These are phyloP conservation scores for Pristis pectinata DNA, from an alignment of 2,797 vertebrate genomes.

Conservation along the genomic window DNA sequence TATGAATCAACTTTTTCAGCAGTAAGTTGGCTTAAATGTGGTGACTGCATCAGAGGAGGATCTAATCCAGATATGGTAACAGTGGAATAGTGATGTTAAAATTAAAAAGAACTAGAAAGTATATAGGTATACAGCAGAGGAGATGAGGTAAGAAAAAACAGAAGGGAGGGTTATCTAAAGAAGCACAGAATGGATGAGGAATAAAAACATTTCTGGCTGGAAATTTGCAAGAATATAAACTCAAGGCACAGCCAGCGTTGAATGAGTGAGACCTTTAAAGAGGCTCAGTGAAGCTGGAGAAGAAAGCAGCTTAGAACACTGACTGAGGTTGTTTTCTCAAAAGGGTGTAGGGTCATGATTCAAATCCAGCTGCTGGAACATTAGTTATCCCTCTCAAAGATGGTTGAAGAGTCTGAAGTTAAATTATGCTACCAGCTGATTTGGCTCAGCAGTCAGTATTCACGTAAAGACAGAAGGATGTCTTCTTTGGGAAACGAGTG, in stretches of 20 bases:
- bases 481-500: neutral
- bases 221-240: neutral
- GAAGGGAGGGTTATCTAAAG: neutral
- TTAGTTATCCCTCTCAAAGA: neutral
- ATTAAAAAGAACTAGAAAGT: neutral
- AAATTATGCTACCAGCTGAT: neutral
- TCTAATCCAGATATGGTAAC: neutral
- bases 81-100: neutral
- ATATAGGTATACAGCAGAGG: no score
- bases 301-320: neutral
- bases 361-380: neutral
- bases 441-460: neutral
- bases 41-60: neutral
- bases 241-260: neutral
- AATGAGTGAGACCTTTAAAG: neutral
- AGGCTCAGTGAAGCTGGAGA: neutral
- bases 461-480: neutral
- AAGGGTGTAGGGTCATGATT: neutral
- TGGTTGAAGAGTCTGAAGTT: neutral
- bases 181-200: neutral
- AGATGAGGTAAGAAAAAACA: neutral
- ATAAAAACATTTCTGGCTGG: neutral
- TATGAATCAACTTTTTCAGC: neutral
- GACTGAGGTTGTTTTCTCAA: neutral
- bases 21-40: neutral